A percentile compares a stretch with the other conserved stretches of the same genome.
Conservation (phyloP, 2,113 vertebrate genomes). For the Picathartes gymnocephalus region DNA sequence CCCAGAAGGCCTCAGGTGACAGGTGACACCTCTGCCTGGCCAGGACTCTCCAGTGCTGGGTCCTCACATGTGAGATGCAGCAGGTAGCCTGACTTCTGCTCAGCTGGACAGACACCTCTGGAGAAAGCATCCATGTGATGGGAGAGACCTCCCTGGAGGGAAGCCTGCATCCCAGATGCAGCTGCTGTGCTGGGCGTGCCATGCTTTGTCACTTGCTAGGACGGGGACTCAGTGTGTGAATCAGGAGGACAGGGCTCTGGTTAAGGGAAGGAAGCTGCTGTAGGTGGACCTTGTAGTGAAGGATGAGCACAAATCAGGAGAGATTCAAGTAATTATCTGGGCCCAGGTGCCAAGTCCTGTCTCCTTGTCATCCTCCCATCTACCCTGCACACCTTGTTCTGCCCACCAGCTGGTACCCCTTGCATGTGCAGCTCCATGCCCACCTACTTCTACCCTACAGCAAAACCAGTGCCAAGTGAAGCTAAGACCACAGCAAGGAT, state of each 20-base stretch:
- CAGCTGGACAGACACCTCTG: background rate
- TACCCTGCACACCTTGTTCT: background rate
- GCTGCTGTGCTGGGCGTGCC: background rate
- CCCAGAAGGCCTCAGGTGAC: background rate
- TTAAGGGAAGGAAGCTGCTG: background rate
- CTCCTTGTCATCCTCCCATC: background rate
- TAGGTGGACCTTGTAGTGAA: fast-evolving
- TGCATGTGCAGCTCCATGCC: background rate
- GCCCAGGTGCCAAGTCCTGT: no score
- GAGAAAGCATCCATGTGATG: background rate
- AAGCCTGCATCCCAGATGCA: background rate
- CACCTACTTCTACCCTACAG: background rate
- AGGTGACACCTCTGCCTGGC: background rate
- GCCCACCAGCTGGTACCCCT: no score
- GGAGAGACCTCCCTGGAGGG: background rate
- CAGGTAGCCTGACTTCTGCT: background rate
- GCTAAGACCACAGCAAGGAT: background rate
- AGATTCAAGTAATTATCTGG: background rate
- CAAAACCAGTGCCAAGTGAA: background rate
- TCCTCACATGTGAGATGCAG: background rate
- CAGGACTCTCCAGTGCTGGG: background rate
- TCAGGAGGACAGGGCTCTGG: background rate
- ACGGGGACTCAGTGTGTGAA: fast-evolving
- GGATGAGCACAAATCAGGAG: background rate
- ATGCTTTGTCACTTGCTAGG: background rate